phyloP scores from a whole-genome alignment of 2,113 vertebrate genomes.

The Pelecanus crispus region DNA sequence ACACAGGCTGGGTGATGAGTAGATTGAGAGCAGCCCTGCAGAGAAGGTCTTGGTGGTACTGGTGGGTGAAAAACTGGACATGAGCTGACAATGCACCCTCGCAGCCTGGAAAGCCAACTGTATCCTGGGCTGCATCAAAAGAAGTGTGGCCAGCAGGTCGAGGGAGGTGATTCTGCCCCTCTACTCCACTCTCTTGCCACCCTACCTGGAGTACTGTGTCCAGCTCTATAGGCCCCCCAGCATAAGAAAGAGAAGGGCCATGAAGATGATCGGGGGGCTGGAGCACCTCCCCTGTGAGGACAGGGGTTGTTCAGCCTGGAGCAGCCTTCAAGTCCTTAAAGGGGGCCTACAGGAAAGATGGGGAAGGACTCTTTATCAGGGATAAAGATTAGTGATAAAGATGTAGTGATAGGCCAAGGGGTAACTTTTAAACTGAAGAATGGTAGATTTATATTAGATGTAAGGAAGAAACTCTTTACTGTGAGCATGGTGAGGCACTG shows the following conservation, averaged over 20 bases:
- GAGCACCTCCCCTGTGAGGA: not conserved
- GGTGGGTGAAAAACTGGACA: not conserved
- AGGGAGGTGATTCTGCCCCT: not conserved
- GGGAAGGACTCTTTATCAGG: not conserved
- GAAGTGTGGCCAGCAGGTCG: not conserved
- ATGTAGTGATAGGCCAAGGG: not conserved
- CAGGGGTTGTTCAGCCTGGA: not conserved
- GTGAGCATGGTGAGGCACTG: not conserved
- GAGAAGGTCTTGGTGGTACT: not conserved
- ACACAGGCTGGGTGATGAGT: no score
- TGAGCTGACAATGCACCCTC: accelerated
- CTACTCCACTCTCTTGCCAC: not conserved
- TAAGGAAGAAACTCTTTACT: not conserved
- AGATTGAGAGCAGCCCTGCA: not conserved
- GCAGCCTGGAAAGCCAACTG: not conserved
- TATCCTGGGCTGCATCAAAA: not conserved
- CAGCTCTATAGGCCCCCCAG: not conserved
- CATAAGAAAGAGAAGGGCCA: not conserved
- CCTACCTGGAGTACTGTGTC: not conserved
- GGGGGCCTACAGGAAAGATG: not conserved
- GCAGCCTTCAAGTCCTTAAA: not conserved
- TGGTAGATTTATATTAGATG: not conserved
- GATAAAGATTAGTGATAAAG: no score
- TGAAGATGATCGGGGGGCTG: not conserved
- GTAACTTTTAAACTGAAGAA: not conserved